Percentiles rank a stretch among this genome's conserved stretches.
Evolutionary conservation across 2,113 vertebrate species (phyloP).

Genomic region (Gallinago undulata): DNA sequence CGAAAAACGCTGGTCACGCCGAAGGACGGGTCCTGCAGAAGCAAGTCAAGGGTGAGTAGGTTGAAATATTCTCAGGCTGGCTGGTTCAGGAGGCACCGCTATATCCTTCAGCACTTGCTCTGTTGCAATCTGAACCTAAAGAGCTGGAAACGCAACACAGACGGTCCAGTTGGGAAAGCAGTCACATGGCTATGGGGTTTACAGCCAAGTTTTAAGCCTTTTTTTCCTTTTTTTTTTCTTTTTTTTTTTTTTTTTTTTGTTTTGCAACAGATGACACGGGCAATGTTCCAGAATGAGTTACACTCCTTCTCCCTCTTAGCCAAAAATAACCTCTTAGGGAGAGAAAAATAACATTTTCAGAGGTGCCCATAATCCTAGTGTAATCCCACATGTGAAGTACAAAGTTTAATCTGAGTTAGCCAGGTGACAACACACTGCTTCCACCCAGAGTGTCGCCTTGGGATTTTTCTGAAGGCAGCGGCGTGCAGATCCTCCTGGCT

Average conservation of each 20-base stretch:
- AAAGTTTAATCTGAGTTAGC: background rate
- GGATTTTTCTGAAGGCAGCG: background rate
- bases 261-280: background rate
- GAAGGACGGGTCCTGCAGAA: conserved; percentile 23
- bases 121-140: background rate
- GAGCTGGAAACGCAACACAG: background rate
- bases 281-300: background rate
- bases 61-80: background rate
- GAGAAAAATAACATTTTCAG: background rate
- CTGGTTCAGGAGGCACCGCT: background rate
- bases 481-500: background rate
- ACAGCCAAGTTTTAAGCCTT: background rate
- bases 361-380: background rate
- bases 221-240: background rate
- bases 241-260: background rate
- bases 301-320: background rate
- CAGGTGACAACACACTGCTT: background rate
- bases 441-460: background rate
- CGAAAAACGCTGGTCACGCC: background rate
- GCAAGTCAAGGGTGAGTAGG: conserved; percentile 49
- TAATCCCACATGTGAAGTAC: background rate
- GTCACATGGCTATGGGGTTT: background rate
- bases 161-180: background rate
- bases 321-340: background rate
- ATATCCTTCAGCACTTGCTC: background rate